Evolutionary conservation across 2,888 invertebrate genomes (phyloP).

Genomic region (Elmis aenea): DNA sequence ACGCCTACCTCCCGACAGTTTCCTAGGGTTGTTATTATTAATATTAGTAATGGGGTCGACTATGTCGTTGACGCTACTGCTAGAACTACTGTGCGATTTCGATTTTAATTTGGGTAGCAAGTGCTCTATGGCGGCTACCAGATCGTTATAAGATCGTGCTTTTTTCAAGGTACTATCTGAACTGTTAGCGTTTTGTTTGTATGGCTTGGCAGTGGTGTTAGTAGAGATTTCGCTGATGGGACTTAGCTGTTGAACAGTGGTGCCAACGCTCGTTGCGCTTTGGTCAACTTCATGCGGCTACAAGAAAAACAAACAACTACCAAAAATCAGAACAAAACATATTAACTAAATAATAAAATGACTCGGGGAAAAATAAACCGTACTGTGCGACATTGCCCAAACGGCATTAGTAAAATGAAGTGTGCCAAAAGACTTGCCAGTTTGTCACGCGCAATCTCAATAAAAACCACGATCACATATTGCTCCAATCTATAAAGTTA

Average conservation of each 20-base stretch:
- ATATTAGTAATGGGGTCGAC: slow-evolving; percentile 3
- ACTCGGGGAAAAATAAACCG: too few relatives aligned
- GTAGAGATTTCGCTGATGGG: slow-evolving; percentile 9
- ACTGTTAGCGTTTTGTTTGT: not conserved
- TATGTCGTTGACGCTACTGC: slow-evolving; percentile 1
- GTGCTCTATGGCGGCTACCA: slow-evolving; percentile 40
- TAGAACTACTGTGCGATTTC: slow-evolving; percentile 8
- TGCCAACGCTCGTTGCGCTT: slow-evolving; percentile 36
- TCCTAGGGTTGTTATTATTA: slow-evolving; percentile 26
- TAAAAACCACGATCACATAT: too few relatives aligned
- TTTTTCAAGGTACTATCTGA: slow-evolving; percentile 14
- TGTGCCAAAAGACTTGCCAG: too few relatives aligned
- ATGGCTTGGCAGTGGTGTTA: slow-evolving; percentile 4
- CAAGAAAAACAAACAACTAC: slow-evolving; percentile 38
- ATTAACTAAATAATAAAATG: slow-evolving; percentile 8
- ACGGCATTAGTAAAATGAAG: too few relatives aligned
- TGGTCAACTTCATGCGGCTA: slow-evolving; percentile 42
- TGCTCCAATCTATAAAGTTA: too few relatives aligned
- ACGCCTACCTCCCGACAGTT: slow-evolving; percentile 27
- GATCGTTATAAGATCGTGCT: slow-evolving; percentile 37
- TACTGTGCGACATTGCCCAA: too few relatives aligned
- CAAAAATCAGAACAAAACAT: slow-evolving; percentile 22
- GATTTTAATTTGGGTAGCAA: slow-evolving; percentile 34
- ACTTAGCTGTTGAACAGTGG: slow-evolving; percentile 26
- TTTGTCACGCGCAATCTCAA: too few relatives aligned